These are phyloP conservation scores for Cerastis leucographa DNA, from an alignment of 2,888 invertebrate species.

Conservation along the genomic window DNA sequence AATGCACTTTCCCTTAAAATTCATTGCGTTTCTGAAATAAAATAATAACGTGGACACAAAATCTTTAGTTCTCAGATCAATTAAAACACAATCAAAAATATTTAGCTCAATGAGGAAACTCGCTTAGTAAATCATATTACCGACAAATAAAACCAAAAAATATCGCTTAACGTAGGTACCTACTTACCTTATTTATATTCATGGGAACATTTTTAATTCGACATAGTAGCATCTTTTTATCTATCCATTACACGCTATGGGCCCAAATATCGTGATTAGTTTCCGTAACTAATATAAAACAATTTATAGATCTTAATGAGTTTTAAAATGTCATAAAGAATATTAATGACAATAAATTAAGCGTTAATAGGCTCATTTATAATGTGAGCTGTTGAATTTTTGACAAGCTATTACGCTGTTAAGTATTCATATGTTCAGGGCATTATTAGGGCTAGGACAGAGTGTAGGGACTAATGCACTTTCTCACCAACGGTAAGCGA, in stretches of 20 bases:
- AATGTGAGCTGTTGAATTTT: slow-evolving; percentile 46
- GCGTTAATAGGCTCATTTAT: slow-evolving; percentile 54
- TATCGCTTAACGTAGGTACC: not conserved
- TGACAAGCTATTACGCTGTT: slow-evolving; percentile 48
- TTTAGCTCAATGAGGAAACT: slow-evolving; percentile 4
- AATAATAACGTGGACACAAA: not conserved
- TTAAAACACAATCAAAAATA: slow-evolving; percentile 20
- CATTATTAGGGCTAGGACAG: not conserved
- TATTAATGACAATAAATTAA: slow-evolving; percentile 47
- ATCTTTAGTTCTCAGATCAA: slow-evolving; percentile 7
- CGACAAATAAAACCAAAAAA: slow-evolving; percentile 10
- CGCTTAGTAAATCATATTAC: slow-evolving; percentile 21
- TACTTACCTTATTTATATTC: slow-evolving; percentile 50
- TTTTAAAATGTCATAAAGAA: slow-evolving; percentile 49
- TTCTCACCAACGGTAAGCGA: not conserved
- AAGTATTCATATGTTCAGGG: slow-evolving; percentile 31
- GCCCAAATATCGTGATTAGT: slow-evolving; percentile 45
- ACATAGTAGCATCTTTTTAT: slow-evolving; percentile 32
- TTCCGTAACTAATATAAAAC: slow-evolving; percentile 54
- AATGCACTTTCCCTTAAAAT: not conserved
- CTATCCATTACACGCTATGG: slow-evolving; percentile 23
- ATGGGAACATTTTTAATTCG: slow-evolving; percentile 60
- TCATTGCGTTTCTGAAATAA: not conserved
- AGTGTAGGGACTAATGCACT: not conserved
- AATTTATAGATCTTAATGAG: slow-evolving; percentile 51